These are phyloP conservation scores for Pseudococcus jackbeardsleyi DNA, from an alignment of 2,888 invertebrate genomes.

Conservation along the genomic window DNA sequence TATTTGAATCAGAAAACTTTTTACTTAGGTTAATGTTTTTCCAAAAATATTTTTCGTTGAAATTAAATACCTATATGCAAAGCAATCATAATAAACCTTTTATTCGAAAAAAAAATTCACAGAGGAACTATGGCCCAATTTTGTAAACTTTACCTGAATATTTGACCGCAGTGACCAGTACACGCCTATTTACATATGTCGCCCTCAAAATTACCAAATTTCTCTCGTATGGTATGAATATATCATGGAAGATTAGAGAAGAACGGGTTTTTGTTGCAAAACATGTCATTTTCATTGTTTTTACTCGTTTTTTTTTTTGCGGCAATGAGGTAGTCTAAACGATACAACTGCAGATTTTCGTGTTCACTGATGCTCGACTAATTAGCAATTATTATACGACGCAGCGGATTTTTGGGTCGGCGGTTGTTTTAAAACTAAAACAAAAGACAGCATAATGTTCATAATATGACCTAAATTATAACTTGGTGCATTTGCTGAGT, in stretches of 20 bases:
- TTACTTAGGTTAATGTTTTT: no score
- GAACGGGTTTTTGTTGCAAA: not conserved
- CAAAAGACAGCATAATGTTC: not conserved
- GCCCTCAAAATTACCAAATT: not conserved
- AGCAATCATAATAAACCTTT: no score
- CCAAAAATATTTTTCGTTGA: no score
- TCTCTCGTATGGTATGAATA: not conserved
- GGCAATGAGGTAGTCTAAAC: not conserved
- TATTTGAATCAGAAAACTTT: no score
- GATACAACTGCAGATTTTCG: conserved; percentile 8
- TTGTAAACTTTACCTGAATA: no score
- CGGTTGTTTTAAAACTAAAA: not conserved
- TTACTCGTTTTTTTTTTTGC: not conserved
- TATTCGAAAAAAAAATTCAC: no score
- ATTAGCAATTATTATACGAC: conserved; percentile 26
- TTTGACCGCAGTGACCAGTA: not conserved
- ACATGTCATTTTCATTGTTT: not conserved
- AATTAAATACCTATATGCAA: no score
- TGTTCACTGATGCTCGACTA: not conserved
- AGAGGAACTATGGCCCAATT: no score
- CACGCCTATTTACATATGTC: not conserved
- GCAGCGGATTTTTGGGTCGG: conserved; percentile 3
- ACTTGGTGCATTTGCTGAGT: not conserved
- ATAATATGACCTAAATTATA: not conserved
- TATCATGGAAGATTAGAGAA: not conserved